These are phyloP conservation scores for Hassar affinis DNA, from an alignment of 2,113 vertebrate species.

Conservation along the genomic window DNA sequence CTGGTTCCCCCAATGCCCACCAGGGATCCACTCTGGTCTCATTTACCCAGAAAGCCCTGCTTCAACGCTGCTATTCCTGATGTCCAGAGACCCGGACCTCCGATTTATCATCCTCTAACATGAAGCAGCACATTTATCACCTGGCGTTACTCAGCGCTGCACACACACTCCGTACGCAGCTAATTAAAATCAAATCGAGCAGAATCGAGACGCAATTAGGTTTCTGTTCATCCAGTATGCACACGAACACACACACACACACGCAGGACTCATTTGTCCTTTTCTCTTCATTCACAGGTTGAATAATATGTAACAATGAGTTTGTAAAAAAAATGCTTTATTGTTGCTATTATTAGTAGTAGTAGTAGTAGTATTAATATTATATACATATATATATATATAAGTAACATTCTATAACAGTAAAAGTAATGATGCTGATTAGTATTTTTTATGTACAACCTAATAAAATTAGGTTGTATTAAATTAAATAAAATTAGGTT, in stretches of 20 bases:
- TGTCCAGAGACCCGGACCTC: conserved; percentile 55
- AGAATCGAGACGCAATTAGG: conserved; percentile 60
- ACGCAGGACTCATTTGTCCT: not conserved
- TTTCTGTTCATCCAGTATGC: not conserved
- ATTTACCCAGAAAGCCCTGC: conserved; percentile 59
- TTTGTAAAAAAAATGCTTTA: not conserved
- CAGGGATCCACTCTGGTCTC: conserved; percentile 46
- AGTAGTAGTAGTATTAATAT: too few species aligned
- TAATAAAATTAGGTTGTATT: too few species aligned
- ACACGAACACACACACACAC: not conserved
- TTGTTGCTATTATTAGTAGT: not conserved
- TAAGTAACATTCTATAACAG: too few species aligned
- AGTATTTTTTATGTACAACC: too few species aligned
- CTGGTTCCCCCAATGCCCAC: conserved; percentile 14
- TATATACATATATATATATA: too few species aligned
- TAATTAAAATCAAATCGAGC: conserved; percentile 65
- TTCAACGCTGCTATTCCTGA: conserved; percentile 43
- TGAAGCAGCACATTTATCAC: conserved; percentile 64
- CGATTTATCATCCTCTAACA: conserved; percentile 65
- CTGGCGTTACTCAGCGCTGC: conserved; percentile 47
- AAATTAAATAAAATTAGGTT: too few species aligned
- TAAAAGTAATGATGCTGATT: too few species aligned
- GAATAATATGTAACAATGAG: not conserved
- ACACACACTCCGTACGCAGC: conserved; percentile 42
- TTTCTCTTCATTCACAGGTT: not conserved